Conservation (phyloP, 2,797 vertebrate genomes). For the Sebastes umbrosus region DNA sequence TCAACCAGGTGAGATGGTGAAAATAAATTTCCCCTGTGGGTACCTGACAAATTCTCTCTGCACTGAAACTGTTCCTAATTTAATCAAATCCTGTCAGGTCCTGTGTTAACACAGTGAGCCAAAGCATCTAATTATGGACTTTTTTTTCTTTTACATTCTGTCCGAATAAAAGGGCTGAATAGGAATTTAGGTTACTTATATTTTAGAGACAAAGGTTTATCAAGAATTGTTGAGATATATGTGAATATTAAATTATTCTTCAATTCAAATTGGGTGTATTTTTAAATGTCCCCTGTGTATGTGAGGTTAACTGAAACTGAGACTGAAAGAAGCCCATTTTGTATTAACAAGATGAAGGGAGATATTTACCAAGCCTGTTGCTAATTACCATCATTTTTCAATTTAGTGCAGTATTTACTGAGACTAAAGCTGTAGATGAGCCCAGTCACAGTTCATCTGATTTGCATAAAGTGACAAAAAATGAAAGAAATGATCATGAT, state of each 20-base stretch:
- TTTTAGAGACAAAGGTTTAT: not conserved
- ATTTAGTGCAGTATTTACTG: not conserved
- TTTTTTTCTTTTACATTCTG: not conserved
- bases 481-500: not conserved
- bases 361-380: not conserved
- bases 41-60: not conserved
- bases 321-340: not conserved
- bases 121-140: not conserved
- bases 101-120: not conserved
- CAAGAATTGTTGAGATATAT: not conserved
- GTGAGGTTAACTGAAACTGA: not conserved
- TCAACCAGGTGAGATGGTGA: not conserved
- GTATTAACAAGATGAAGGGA: not conserved
- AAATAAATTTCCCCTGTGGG: slow-evolving; percentile 11
- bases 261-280: not conserved
- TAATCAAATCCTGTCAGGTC: slow-evolving; percentile 4
- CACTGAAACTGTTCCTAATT: slow-evolving; percentile 8
- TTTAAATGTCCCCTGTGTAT: not conserved
- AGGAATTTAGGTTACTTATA: not conserved
- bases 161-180: not conserved
- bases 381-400: not conserved
- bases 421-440: not conserved
- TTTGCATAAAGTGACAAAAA: not conserved
- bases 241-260: not conserved
- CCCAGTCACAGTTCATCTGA: not conserved